Evolutionary conservation across 2,797 vertebrate genomes (phyloP).

Genomic region (Mus minutoides): DNA sequence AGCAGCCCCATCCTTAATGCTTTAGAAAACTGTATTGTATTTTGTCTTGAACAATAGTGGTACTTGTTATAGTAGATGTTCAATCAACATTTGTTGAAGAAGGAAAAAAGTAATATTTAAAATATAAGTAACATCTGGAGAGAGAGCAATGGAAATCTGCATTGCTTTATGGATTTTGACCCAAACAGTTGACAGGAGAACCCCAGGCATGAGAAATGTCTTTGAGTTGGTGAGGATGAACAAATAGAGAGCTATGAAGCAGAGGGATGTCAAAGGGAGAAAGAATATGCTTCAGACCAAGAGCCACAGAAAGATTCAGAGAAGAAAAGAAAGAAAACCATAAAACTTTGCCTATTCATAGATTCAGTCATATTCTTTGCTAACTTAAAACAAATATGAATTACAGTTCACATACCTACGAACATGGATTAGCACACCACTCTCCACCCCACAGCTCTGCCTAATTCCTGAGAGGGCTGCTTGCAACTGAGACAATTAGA

Average conservation of each 20-base stretch:
- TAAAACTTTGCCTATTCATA: background rate
- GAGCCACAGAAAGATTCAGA: background rate
- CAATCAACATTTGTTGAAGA: constrained; percentile 9
- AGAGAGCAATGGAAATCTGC: background rate
- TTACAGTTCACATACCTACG: too few relatives aligned
- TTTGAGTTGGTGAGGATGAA: background rate
- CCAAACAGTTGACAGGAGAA: background rate
- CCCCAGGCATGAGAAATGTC: background rate
- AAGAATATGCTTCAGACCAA: background rate
- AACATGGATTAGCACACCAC: too few relatives aligned
- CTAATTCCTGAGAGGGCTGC: too few relatives aligned
- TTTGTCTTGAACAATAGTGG: background rate
- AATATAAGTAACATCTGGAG: background rate
- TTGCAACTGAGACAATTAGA: too few relatives aligned
- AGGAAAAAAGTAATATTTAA: constrained; percentile 20
- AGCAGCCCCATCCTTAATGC: background rate
- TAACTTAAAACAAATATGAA: background rate
- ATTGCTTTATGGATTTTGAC: background rate
- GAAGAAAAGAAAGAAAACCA: background rate
- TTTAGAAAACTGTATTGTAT: background rate
- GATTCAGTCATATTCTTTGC: background rate
- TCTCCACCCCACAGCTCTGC: too few relatives aligned
- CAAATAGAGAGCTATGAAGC: background rate
- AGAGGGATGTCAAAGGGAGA: background rate
- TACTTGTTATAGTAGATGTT: background rate